Percentiles rank a stretch among this genome's conserved stretches.
These are phyloP conservation scores for Bombylius major DNA, from an alignment of 2,888 invertebrate genomes.

Conservation along the genomic window DNA sequence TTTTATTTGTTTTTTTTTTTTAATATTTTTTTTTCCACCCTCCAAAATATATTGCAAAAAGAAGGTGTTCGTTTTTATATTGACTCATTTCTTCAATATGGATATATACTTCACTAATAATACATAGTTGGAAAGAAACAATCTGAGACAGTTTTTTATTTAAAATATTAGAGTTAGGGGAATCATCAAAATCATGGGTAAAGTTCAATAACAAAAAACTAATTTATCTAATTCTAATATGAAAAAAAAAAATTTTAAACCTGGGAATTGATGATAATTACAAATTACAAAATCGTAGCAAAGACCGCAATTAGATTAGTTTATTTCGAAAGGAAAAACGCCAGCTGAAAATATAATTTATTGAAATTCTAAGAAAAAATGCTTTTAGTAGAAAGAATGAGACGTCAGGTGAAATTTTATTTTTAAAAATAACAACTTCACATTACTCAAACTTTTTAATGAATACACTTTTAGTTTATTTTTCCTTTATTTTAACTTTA, in stretches of 20 bases:
- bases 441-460: no score
- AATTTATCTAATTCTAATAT: background rate
- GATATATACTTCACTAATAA: background rate
- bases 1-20: background rate
- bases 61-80: background rate
- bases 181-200: background rate
- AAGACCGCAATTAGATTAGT: background rate
- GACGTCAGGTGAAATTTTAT: no score
- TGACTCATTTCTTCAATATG: background rate
- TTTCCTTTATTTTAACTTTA: background rate
- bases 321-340: constrained; percentile 2
- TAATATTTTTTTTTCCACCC: no score
- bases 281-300: background rate
- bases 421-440: background rate
- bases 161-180: background rate
- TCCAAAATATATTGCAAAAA: background rate
- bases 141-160: background rate
- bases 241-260: background rate
- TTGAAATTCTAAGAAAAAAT: constrained; percentile 19
- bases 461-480: no score
- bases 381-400: constrained; percentile 18
- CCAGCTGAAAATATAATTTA: constrained; percentile 13
- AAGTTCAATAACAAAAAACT: background rate
- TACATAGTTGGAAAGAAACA: background rate
- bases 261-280: constrained; percentile 7